Base-by-base conservation (phyloP, 2,113 vertebrate genomes). In the Sterrhoptilus dennistouni region DNA sequence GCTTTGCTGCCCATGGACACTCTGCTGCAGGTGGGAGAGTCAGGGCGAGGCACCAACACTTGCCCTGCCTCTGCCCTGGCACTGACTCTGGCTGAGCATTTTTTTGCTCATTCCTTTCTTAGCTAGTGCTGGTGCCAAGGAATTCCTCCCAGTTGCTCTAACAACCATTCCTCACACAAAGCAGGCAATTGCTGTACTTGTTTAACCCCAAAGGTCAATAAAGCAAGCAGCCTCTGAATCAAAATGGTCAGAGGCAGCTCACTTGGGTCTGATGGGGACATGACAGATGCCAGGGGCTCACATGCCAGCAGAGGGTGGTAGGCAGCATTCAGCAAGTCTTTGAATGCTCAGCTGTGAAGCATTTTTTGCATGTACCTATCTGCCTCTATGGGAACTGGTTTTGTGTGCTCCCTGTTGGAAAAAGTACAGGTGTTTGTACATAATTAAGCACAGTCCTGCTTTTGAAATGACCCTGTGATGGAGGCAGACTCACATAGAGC, bases 81-180 rank as follows among this genome's bases (percentile, higher is more conserved):
- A 18, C 72, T 72, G 68, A 38, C 59, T 77, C 47, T 10, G 33
- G 47, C 42, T n/a, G 68, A 87, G 52, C 60, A 28, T 91, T 91
- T 93, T 86, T 92, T 80, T 68, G 25, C 42, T 90, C 85, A 20
- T 92, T 94, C 79, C 66, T 85, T 80, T 76, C 90, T 70, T 33
- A 18, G 3, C 47, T 71, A 57, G 31, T 14, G 38, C 38, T 75
- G 57, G 27, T 66, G 89, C 94, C 96, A 96, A 92, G 64, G 69
- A 89, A 96, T 96, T 95, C 83, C 65, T 95, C 47, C 35, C 71
- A 31, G 93, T 87, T 2, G 4, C 89, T 75, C 44, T 70, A 90
- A 90, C 93, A 84, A 91, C 89, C 14, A 0, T 70, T 83, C 22
- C 22, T 14, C 52, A 64, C 44, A 79, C 66, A 89, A 74, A 86